Evolutionary conservation across 2,888 invertebrate species (phyloP).

Genomic region (Tenthredo amoena): DNA sequence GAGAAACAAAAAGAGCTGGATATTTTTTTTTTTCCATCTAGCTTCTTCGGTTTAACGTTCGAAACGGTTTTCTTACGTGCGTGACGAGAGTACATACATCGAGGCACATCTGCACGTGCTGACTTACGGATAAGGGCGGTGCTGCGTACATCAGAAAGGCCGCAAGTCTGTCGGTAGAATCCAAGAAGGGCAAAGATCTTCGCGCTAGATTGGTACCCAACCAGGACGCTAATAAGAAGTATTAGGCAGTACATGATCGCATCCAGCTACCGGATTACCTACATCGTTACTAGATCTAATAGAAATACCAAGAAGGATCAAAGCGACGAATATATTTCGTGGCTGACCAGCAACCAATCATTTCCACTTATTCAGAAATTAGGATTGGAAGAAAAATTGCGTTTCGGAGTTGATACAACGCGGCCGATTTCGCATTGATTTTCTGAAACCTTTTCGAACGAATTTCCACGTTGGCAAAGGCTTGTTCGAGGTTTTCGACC

Average conservation of each 20-base stretch:
- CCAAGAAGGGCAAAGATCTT: constrained; percentile 59
- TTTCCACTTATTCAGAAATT: background rate
- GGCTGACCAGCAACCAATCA: background rate
- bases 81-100: constrained; percentile 25
- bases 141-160: constrained; percentile 28
- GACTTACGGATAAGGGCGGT: constrained; percentile 65
- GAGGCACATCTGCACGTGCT: constrained; percentile 52
- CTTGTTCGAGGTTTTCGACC: constrained; percentile 31
- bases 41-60: background rate
- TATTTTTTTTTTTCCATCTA: background rate
- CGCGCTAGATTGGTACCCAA: constrained; percentile 58
- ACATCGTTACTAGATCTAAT: background rate
- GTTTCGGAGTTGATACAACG: no score
- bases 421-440: background rate
- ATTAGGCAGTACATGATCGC: constrained; percentile 19
- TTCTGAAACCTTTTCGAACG: background rate
- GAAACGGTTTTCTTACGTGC: constrained; percentile 36
- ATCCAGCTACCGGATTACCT: background rate
- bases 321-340: background rate
- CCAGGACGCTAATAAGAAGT: constrained; percentile 53
- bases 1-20: background rate
- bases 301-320: background rate
- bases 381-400: no score
- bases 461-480: background rate
- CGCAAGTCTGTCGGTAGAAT: constrained; percentile 51